phyloP scores from a whole-genome alignment of 2,797 vertebrate species.

The Chanos chanos region DNA sequence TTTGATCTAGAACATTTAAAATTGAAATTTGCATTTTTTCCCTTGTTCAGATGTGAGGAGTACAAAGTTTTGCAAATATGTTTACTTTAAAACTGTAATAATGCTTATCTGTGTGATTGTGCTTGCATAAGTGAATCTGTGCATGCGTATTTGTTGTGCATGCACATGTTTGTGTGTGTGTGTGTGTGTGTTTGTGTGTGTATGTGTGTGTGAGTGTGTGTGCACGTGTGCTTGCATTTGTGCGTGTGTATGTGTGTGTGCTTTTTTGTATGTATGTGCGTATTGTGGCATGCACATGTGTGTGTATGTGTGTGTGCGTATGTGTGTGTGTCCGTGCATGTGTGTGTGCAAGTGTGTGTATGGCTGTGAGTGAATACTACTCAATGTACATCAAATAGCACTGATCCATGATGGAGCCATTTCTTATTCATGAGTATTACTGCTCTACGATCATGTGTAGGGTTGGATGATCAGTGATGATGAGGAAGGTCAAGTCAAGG shows the following conservation, averaged over 20 bases:
- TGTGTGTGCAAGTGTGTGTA: background rate
- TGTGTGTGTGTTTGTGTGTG: no score
- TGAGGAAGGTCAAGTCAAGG: slow-evolving; percentile 35
- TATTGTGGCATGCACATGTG: slow-evolving; percentile 16
- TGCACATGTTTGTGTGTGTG: no score
- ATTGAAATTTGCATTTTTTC: no score
- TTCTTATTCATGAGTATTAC: slow-evolving; percentile 32
- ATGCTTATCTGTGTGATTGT: no score
- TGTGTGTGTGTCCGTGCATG: background rate
- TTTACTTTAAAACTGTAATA: no score
- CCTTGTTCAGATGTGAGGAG: no score
- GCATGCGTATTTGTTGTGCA: no score
- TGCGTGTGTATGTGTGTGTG: no score
- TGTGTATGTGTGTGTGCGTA: background rate
- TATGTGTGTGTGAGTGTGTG: background rate
- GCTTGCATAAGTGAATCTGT: no score
- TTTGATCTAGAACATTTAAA: no score
- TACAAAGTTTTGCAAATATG: no score
- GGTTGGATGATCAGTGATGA: slow-evolving; percentile 7
- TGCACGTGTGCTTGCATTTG: background rate
- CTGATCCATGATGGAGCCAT: slow-evolving; percentile 28
- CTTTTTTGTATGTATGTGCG: no score
- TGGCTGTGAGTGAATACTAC: slow-evolving; percentile 23
- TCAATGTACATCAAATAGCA: slow-evolving; percentile 43
- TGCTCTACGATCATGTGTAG: slow-evolving; percentile 21